These are phyloP conservation scores for Aegithalos caudatus DNA, from an alignment of 2,113 vertebrate species.

Conservation along the genomic window DNA sequence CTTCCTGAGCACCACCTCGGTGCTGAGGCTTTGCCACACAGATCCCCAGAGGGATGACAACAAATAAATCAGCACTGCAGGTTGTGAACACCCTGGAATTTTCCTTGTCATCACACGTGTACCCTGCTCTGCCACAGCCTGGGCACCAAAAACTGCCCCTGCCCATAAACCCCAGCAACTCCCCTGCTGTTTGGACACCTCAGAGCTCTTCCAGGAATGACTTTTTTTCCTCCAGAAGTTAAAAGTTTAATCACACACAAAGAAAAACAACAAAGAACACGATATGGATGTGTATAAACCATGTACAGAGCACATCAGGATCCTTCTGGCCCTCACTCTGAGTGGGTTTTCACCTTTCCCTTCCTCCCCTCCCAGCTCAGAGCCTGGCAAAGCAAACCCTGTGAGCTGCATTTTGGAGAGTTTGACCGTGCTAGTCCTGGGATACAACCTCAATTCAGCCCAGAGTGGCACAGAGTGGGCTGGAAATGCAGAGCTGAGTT, in stretches of 20 bases:
- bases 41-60: neutral
- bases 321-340: neutral
- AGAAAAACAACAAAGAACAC: neutral
- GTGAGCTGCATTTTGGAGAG: neutral
- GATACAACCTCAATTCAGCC: fast-evolving
- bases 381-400: neutral
- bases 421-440: fast-evolving
- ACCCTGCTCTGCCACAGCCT: neutral
- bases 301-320: fast-evolving
- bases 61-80: neutral
- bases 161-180: fast-evolving
- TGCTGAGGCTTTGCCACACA: neutral
- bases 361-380: neutral
- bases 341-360: neutral
- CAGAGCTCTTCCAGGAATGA: neutral
- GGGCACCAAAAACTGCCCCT: neutral
- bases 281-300: fast-evolving
- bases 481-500: neutral
- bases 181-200: too few relatives aligned
- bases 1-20: fast-evolving
- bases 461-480: fast-evolving
- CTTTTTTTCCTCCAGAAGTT: neutral
- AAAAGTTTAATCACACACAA: neutral
- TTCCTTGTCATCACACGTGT: fast-evolving
- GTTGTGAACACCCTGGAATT: fast-evolving